A percentile compares a stretch with the other conserved stretches of the same genome.
Evolutionary conservation across 2,888 invertebrate genomes (phyloP).

Genomic region (Drosophila mimetica): DNA sequence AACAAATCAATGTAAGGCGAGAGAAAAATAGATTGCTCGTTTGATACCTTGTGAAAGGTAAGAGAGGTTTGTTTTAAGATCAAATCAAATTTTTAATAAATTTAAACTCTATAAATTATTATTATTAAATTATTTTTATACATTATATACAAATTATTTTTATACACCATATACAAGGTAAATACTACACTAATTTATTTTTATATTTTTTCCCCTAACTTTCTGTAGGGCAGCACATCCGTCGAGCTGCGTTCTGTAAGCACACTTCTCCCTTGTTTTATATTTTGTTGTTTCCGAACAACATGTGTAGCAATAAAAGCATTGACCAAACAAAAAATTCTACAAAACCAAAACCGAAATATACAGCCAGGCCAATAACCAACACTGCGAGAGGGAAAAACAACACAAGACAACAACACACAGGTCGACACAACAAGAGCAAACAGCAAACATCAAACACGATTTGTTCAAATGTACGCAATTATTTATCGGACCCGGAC

Average conservation of each 20-base stretch:
- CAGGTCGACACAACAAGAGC: conserved; percentile 60
- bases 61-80: not conserved
- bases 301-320: conserved; percentile 79
- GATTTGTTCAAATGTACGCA: conserved; percentile 83
- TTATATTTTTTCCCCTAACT: not conserved
- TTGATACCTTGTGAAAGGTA: conserved; percentile 14
- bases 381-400: conserved; percentile 37
- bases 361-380: conserved; percentile 66
- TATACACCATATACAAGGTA: too few relatives aligned
- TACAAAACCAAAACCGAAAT: conserved; percentile 46
- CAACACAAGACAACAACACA: conserved; percentile 27
- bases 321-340: conserved; percentile 54
- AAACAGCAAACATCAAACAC: conserved; percentile 82
- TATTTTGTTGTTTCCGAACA: conserved; percentile 59
- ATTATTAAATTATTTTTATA: too few relatives aligned
- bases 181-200: accelerated
- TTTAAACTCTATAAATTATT: too few relatives aligned
- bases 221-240: not conserved
- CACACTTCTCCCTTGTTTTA: conserved; percentile 43
- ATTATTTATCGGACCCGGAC: conserved; percentile 79
- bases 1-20: conserved; percentile 49
- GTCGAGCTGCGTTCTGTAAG: conserved; percentile 3
- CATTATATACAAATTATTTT: too few relatives aligned
- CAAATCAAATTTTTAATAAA: not conserved
- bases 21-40: conserved; percentile 26